Evolutionary conservation across 2,888 invertebrate genomes (phyloP), one percentile per base, ranked within the genome.

Genomic region (Dryobota labecula): DNA sequence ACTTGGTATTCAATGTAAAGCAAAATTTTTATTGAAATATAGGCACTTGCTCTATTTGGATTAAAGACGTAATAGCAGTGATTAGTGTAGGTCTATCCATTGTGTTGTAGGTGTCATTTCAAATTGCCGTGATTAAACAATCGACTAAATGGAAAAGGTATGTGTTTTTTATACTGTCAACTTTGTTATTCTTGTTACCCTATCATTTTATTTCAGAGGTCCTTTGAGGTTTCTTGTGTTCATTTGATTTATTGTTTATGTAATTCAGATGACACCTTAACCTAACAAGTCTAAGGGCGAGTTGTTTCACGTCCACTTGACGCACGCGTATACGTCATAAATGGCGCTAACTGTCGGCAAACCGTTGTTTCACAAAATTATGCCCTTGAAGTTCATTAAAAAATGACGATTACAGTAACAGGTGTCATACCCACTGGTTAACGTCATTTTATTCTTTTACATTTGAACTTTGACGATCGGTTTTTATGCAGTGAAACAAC

Each of bases 1-100:
- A 27, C 36, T 27, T n/a, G 18, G 4, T 15, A 13, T 15, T 30
- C 47, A 71, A 71, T 80, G 54, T 58, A 66, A 15, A 2, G 8
- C 8, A n/a, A 54, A 43, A 4, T 15, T n/a, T 57, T 53, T 41
- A 38, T 49, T 36, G 8, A 13, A 36, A 36, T 33, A n/a, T 33
- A 15, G 11, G 1, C 60, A 27, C 15, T 33, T 30, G 20, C 5
- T 27, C 2, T 53, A 18, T 56, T 47, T 33, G 1, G 9, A 51
- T n/a, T 13, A 20, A 30, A 47, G 13, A 0, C 2, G 24, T 41
- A 24, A 47, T 41, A 27, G 1, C 7, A 27, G 56, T 27, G 38
- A 71, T 61, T 71, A 61, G 30, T 38, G 38, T 63, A 15, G 20
- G 18, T 51, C 6, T 27, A 41, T n/a, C 2, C 6, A 24, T 64